phyloP scores from a whole-genome alignment of 2,888 invertebrate species.

The Clostera curtula region DNA sequence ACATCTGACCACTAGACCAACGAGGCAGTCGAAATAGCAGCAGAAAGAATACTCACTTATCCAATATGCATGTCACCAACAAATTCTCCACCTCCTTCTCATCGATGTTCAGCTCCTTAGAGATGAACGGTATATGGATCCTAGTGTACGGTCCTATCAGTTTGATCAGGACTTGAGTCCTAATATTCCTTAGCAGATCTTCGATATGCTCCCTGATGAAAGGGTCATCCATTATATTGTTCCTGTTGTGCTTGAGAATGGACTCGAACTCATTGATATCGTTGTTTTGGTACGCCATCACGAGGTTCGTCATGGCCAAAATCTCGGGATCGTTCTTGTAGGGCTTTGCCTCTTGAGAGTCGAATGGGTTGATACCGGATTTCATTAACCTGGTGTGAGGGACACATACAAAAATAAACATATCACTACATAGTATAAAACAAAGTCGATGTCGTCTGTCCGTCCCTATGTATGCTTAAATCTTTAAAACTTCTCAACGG shows the following conservation, averaged over 20 bases:
- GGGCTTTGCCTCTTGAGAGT: conserved; percentile 99
- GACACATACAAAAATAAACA: too few relatives aligned
- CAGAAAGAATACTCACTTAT: conserved; percentile 81
- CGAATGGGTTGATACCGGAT: conserved; percentile 99
- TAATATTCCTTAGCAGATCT: conserved; percentile 94
- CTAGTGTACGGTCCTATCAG: conserved; percentile 98
- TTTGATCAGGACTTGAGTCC: conserved; percentile 97
- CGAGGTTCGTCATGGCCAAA: conserved; percentile 98
- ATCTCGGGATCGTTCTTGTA: conserved; percentile 99
- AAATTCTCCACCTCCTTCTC: conserved; percentile 96
- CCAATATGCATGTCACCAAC: conserved; percentile 97
- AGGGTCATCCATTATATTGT: conserved; percentile 99
- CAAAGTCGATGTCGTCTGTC: too few relatives aligned
- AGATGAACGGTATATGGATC: conserved; percentile 98
- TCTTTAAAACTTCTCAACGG: too few relatives aligned
- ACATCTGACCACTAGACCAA: too few relatives aligned
- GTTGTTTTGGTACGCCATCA: conserved; percentile 97
- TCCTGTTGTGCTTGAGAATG: conserved; percentile 90
- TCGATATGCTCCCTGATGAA: conserved; percentile 99
- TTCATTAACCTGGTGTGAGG: conserved; percentile 92
- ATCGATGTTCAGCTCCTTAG: conserved; percentile 94
- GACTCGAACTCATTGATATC: conserved; percentile 98
- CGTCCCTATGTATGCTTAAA: too few relatives aligned
- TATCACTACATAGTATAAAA: too few relatives aligned
- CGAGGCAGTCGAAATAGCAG: too few relatives aligned